Evolutionary conservation across 2,888 invertebrate genomes (phyloP).

Genomic region (Mythimna pallens): DNA sequence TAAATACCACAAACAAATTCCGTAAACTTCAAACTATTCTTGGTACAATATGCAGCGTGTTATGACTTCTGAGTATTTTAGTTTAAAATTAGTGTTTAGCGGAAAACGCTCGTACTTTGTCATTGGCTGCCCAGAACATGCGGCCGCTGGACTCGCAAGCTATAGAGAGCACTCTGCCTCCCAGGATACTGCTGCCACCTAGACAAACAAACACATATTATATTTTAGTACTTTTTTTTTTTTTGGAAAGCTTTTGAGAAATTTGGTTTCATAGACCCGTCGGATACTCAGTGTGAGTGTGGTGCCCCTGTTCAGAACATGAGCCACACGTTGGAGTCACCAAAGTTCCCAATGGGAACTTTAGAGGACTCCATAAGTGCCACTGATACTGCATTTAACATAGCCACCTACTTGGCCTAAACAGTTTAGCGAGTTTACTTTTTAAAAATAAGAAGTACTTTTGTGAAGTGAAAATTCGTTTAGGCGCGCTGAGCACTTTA

Average conservation of each 20-base stretch:
- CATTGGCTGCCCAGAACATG: conserved; percentile 96
- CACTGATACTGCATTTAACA: too few species aligned
- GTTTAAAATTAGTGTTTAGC: conserved; percentile 40
- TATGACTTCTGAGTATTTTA: conserved; percentile 48
- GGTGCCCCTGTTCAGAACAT: too few species aligned
- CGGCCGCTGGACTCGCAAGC: conserved; percentile 95
- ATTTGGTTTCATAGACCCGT: too few species aligned
- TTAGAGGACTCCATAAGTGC: too few species aligned
- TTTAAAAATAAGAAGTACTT: neutral
- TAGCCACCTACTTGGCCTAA: too few species aligned
- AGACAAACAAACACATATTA: conserved; percentile 3
- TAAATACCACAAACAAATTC: conserved; percentile 44
- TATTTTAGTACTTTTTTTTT: too few species aligned
- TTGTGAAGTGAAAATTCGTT: neutral
- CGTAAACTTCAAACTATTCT: conserved; percentile 35
- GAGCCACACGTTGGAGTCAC: too few species aligned
- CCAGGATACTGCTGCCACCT: conserved; percentile 90
- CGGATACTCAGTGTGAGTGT: too few species aligned
- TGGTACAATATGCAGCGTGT: conserved; percentile 25
- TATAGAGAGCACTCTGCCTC: conserved; percentile 92
- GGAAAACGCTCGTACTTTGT: conserved; percentile 87
- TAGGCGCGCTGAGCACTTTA: too few species aligned
- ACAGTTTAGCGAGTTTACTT: too few species aligned
- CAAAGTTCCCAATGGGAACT: too few species aligned
- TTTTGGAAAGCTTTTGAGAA: too few species aligned